Percentiles rank a stretch among this genome's conserved stretches.
phyloP scores from a whole-genome alignment of 2,797 vertebrate species.

The Botia kubotai region DNA sequence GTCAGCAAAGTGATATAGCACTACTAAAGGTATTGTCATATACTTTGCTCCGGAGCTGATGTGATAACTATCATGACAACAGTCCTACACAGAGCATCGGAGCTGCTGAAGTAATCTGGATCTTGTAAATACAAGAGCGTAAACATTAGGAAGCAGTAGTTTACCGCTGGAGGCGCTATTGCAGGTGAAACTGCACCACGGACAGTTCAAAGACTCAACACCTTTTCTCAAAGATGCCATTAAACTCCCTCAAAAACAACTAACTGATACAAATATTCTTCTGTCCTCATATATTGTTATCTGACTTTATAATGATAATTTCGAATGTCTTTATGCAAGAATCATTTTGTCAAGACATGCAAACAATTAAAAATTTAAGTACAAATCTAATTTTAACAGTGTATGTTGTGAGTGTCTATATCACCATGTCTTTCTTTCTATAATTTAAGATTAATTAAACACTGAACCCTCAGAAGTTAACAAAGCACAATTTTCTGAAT shows the following conservation, averaged over 20 bases:
- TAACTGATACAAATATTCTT: conserved; percentile 41
- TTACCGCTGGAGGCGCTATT: conserved; percentile 76
- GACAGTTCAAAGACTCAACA: conserved; percentile 28
- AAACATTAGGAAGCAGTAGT: neutral
- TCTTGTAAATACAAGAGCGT: neutral
- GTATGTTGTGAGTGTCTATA: neutral
- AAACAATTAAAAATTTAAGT: neutral
- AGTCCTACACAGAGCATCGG: neutral
- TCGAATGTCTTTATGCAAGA: neutral
- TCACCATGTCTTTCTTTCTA: neutral
- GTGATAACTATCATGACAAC: neutral
- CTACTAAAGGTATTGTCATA: neutral
- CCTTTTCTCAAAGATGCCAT: neutral
- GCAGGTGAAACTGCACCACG: conserved; percentile 60
- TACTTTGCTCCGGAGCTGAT: neutral
- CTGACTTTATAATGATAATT: neutral
- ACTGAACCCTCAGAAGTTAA: neutral
- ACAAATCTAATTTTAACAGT: neutral
- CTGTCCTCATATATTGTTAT: neutral
- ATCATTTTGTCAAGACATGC: neutral
- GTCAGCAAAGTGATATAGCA: neutral
- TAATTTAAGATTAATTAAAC: neutral
- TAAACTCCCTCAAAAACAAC: neutral
- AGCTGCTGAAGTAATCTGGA: neutral
- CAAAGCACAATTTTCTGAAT: neutral